Percentiles rank a stretch among this genome's conserved stretches.
phyloP scores from a whole-genome alignment of 2,113 vertebrate genomes.

The Circaetus cinerascens region DNA sequence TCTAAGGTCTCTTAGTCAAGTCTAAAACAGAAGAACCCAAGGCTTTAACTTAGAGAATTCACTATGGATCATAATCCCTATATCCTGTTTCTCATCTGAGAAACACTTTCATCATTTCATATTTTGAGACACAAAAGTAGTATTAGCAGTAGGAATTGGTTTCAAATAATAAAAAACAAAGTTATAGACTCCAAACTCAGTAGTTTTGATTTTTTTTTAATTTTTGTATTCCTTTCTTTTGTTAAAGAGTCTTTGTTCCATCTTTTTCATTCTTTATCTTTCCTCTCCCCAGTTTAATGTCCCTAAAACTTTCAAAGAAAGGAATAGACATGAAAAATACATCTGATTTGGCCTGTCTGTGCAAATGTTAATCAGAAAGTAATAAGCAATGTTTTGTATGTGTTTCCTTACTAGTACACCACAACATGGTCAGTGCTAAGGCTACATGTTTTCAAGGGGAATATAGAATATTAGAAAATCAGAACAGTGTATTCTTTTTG shows the following conservation, averaged over 20 bases:
- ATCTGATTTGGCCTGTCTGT: background rate
- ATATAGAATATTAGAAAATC: background rate
- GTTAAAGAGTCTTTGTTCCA: background rate
- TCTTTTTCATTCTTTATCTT: background rate
- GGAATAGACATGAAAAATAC: background rate
- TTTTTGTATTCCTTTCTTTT: background rate
- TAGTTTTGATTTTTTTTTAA: background rate
- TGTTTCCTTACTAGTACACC: background rate
- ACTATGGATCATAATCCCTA: background rate
- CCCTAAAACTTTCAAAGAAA: background rate
- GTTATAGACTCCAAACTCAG: background rate
- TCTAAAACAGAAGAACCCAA: background rate
- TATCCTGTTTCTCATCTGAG: background rate
- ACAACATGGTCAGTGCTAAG: background rate
- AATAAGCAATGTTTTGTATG: background rate
- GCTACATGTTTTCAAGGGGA: background rate
- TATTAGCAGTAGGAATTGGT: background rate
- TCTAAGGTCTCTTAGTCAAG: background rate
- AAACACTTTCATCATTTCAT: background rate
- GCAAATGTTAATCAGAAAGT: background rate
- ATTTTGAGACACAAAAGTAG: background rate
- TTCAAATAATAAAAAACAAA: background rate
- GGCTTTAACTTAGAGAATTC: background rate
- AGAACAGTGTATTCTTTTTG: background rate
- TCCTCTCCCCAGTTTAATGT: background rate